A percentile compares a stretch with the other conserved stretches of the same genome.
These are phyloP conservation scores for Anthopleura xanthogrammica DNA, from an alignment of 92 coral and sea anemone genomes.

Conservation along the genomic window DNA sequence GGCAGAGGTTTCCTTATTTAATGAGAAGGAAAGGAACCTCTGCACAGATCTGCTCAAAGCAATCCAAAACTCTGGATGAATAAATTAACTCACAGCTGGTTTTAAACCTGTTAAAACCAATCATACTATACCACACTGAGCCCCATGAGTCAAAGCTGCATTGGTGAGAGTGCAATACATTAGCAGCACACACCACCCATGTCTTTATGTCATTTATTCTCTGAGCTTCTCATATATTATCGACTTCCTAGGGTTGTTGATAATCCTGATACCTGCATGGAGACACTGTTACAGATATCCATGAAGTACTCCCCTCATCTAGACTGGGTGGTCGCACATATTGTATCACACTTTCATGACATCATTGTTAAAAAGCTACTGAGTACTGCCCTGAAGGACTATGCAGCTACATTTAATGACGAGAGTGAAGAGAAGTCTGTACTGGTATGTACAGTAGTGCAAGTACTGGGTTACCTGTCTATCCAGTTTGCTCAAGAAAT, in stretches of 20 bases:
- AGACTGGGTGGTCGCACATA: conserved; percentile 97
- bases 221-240: background rate
- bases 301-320: conserved; percentile 94
- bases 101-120: no score
- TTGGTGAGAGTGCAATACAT: no score
- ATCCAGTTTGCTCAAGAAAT: conserved; percentile 87
- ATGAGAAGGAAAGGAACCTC: no score
- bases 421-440: conserved; percentile 70
- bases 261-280: conserved; percentile 83
- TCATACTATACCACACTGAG: no score
- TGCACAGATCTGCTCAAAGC: no score
- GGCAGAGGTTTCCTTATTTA: no score
- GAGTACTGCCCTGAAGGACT: conserved; percentile 84
- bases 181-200: no score
- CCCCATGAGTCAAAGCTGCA: no score
- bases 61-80: no score
- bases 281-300: conserved; percentile 87
- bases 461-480: conserved; percentile 80
- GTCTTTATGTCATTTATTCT: background rate
- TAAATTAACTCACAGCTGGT: no score
- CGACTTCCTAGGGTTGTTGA: conserved; percentile 37
- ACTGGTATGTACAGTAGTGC: conserved; percentile 83
- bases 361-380: conserved; percentile 86
- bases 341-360: conserved; percentile 91
- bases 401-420: conserved; percentile 51